Base-by-base conservation (phyloP, 2,888 invertebrate species). In the Drosophila mettleri region DNA sequence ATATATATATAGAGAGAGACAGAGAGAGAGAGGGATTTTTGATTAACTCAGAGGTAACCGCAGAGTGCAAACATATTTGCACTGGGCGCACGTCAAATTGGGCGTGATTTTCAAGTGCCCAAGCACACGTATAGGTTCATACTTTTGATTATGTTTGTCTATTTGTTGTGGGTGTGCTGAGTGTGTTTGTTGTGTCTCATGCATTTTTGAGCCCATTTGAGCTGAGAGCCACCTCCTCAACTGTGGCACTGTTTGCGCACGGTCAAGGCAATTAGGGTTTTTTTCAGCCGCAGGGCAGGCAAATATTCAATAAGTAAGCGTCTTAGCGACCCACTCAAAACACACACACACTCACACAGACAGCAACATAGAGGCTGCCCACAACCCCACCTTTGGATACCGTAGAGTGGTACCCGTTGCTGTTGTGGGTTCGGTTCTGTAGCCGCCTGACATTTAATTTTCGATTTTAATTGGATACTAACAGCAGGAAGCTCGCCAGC, bases 381-480 rank as follows among this genome's bases (percentile, higher is more conserved):
- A n/a, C 53, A 31, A 18, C 18, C 34, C 33, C 31, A 31, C 20
- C 16, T 29, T 29, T 31, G 24, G 3, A 14, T 9, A 3, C 14
- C 18, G 43, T 3, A 34, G 9, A 34, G 34, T 22, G 27, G 41
- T 22, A 34, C 24, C 59, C 41, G 51, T 22, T 53, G 63, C 41
- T 60, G 66, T 34, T 73, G 54, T 64, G 58, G 59, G 60, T 59
- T 58, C 61, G 51, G 60, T 61, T 73, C 74, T 76, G 59, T 59
- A 46, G 45, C 54, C 58, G 77, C 60, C 90, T 91, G 92, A 91
- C 91, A 91, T 91, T 91, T 91, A 91, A 91, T 91, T 91, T 91
- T 91, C 89, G 90, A 90, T 91, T 91, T 91, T 91, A 91, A 91
- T 91, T 91, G 91, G 91, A 91, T 91, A 88, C 90, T 88, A 91